These are phyloP conservation scores for Lasiommata megera DNA, from an alignment of 2,888 invertebrate genomes.

Conservation along the genomic window DNA sequence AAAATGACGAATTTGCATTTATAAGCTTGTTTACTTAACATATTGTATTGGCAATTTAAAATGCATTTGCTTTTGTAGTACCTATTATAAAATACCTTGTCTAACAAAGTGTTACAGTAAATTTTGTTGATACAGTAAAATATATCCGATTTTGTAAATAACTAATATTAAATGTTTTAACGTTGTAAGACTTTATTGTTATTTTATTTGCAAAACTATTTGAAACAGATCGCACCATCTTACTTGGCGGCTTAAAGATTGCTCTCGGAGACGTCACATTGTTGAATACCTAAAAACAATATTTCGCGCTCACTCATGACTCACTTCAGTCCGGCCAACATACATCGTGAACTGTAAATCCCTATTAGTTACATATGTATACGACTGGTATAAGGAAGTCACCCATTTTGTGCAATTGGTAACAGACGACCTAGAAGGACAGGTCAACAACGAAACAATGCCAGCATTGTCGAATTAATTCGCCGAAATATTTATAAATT, in stretches of 20 bases:
- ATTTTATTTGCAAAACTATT: too few species aligned
- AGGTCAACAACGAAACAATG: slow-evolving; percentile 20
- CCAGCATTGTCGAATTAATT: slow-evolving; percentile 15
- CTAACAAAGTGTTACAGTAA: not conserved
- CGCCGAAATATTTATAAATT: not conserved
- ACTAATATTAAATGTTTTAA: not conserved
- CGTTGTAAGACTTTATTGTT: too few species aligned
- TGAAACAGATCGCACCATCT: too few species aligned
- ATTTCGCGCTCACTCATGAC: too few species aligned
- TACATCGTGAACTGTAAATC: not conserved
- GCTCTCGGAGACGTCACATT: too few species aligned
- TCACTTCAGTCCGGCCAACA: too few species aligned
- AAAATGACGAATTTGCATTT: not conserved
- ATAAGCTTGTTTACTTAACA: not conserved
- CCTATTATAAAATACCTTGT: not conserved
- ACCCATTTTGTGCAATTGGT: slow-evolving; percentile 32
- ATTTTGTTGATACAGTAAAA: not conserved
- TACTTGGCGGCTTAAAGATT: too few species aligned
- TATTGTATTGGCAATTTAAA: too few species aligned
- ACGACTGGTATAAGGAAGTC: slow-evolving; percentile 26
- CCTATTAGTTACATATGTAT: not conserved
- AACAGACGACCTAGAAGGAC: slow-evolving; percentile 26
- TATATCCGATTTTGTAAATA: not conserved
- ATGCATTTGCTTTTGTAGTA: not conserved
- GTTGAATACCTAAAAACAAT: too few species aligned